phyloP scores from a whole-genome alignment of 2,797 vertebrate genomes.

The Heteromormyrus szaboi region DNA sequence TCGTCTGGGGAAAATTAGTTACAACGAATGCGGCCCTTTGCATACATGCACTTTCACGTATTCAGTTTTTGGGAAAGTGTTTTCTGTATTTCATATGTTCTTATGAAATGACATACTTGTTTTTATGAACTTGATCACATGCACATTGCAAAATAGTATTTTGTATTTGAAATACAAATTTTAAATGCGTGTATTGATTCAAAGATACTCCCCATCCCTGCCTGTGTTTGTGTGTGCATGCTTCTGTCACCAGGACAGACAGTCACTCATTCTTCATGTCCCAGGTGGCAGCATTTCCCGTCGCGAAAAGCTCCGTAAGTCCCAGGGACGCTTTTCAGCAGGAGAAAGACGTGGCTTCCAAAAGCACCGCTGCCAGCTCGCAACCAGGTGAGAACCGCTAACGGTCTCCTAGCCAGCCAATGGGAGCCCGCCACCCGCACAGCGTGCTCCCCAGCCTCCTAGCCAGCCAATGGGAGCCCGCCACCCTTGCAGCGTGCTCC shows the following conservation, averaged over 20 bases:
- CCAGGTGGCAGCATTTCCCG: slow-evolving; percentile 71
- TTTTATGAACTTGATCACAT: not conserved
- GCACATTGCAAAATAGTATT: not conserved
- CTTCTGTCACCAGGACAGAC: not conserved
- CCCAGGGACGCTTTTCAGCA: slow-evolving; percentile 91
- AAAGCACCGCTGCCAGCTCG: slow-evolving; percentile 45
- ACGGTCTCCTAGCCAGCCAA: not conserved
- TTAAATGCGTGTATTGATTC: not conserved
- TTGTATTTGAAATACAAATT: not conserved
- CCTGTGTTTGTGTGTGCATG: not conserved
- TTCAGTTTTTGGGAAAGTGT: not conserved
- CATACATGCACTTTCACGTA: not conserved
- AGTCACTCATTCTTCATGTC: not conserved
- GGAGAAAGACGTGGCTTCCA: slow-evolving; percentile 66
- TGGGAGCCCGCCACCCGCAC: not conserved
- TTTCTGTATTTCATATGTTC: not conserved
- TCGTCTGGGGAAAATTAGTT: not conserved
- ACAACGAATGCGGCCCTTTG: not conserved
- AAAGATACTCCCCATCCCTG: not conserved
- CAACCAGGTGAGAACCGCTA: slow-evolving; percentile 73
- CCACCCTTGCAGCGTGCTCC: too few relatives aligned
- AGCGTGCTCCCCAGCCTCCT: not conserved
- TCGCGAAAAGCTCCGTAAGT: slow-evolving; percentile 71
- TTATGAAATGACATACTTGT: not conserved
- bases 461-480: too few relatives aligned